phyloP scores from a whole-genome alignment of 2,113 vertebrate genomes.

The Pogonocichla stellata region DNA sequence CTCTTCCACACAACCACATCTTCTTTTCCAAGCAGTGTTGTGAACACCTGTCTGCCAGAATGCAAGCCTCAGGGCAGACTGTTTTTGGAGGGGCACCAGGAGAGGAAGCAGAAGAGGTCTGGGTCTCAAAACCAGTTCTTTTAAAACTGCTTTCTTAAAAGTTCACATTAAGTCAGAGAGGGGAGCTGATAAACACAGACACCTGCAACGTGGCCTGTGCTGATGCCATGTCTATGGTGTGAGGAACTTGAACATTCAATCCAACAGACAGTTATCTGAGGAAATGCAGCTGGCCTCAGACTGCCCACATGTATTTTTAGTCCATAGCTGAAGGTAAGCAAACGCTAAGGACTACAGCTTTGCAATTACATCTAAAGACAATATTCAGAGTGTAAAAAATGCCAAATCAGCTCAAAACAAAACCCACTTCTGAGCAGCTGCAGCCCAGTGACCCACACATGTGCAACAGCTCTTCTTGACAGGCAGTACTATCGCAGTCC shows the following conservation, averaged over 20 bases:
- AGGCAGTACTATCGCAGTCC: background rate
- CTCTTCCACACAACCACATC: conserved; percentile 13
- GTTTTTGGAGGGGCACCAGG: background rate
- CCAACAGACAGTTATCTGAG: background rate
- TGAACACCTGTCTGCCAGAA: conserved; percentile 3
- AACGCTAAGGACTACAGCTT: background rate
- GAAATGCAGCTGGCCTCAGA: background rate
- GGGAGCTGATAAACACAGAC: background rate
- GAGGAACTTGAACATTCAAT: background rate
- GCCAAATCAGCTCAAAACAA: background rate
- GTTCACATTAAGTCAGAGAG: background rate
- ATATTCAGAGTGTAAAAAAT: background rate
- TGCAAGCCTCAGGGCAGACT: background rate
- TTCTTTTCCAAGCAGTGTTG: background rate
- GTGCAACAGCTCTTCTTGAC: background rate
- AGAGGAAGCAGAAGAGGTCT: conserved; percentile 31
- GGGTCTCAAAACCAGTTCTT: background rate
- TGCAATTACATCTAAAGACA: background rate
- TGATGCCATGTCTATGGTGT: background rate
- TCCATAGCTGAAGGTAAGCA: background rate
- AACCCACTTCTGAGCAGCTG: background rate
- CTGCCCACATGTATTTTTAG: background rate
- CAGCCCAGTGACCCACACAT: background rate
- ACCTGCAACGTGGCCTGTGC: background rate
- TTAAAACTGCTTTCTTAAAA: background rate